Evolutionary conservation across 2,888 invertebrate genomes (phyloP), one percentile per base, ranked within the genome.

Genomic region (Blastobasis adustella): DNA sequence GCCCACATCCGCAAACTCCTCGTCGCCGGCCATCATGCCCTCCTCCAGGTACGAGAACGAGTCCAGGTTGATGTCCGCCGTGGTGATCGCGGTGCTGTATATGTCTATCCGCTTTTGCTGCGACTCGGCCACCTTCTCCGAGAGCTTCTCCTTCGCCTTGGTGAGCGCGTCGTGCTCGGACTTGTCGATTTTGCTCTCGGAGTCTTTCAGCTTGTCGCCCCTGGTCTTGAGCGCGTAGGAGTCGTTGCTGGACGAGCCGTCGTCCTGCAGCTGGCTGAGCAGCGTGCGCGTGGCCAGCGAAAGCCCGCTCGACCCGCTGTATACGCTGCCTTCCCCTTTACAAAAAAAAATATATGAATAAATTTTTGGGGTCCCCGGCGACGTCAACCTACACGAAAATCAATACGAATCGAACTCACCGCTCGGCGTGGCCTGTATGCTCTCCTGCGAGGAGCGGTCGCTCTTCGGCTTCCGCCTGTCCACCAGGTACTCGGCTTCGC

Each of bases 1-100:
- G 50, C 55, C 53, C 51, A 78, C 81, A 40, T 72, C 72, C 6
- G 65, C 71, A 65, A 83, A 84, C 59, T 81, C 85, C 53, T 88
- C 89, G 62, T 88, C 89, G 0, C 79, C 86, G 38, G 71, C 85
- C 79, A 87, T 70, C 73, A 89, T 76, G 49, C 81, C 77, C 60
- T 87, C 89, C 57, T 90, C 87, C 56, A 89, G 67, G 63, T 90
- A 90, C 58, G 89, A 82, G 66, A 89, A 89, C 65, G 88, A 83
- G 58, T 90, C 89, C 58, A 90, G 69, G 62, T 89, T 88, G 47
- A 90, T 90, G 47, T 90, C 89, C 1, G 89, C 76, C 44, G 89
- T 78, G 46, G 83, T 84, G 53, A 91, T 82, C 44, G 89, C 89
- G 36, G 90, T 88, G 57, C 88, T 90, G 67, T 90, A 90, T 39